Evolutionary conservation across 2,113 vertebrate genomes (phyloP).

Genomic region (Cottus gobio): DNA sequence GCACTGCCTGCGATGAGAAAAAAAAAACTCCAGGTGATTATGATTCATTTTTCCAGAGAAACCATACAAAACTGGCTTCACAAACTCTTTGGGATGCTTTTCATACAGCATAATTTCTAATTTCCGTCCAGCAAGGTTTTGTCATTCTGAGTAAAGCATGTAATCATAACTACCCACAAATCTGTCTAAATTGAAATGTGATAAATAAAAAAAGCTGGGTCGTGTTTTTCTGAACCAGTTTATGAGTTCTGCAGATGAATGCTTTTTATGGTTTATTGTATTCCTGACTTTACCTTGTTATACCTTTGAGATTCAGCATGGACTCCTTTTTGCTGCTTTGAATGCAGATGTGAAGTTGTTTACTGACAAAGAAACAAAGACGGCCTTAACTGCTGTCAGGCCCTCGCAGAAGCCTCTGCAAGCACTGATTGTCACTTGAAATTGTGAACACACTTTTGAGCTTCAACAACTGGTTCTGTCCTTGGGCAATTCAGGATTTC

Average conservation of each 20-base stretch:
- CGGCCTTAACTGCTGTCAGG: neutral
- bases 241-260: too few relatives aligned
- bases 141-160: conserved; percentile 31
- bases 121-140: conserved; percentile 25
- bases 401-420: neutral
- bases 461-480: neutral
- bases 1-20: neutral
- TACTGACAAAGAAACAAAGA: conserved; percentile 7
- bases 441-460: neutral
- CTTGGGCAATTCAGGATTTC: conserved; percentile 8
- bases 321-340: conserved; percentile 13
- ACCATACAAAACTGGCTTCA: conserved; percentile 36
- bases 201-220: conserved; percentile 18
- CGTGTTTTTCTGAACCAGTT: neutral
- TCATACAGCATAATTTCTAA: conserved; percentile 51
- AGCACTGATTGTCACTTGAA: neutral
- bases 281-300: conserved; percentile 1
- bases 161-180: conserved; percentile 6
- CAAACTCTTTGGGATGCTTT: conserved; percentile 29
- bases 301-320: neutral
- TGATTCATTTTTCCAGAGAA: conserved; percentile 26
- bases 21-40: conserved; percentile 13
- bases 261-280: conserved; percentile 14
- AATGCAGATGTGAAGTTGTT: conserved; percentile 4
- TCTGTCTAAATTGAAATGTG: conserved; percentile 29